Percentiles rank a stretch among this genome's conserved stretches.
These are phyloP conservation scores for Erpornis zantholeuca DNA, from an alignment of 2,113 vertebrate genomes.

Conservation along the genomic window DNA sequence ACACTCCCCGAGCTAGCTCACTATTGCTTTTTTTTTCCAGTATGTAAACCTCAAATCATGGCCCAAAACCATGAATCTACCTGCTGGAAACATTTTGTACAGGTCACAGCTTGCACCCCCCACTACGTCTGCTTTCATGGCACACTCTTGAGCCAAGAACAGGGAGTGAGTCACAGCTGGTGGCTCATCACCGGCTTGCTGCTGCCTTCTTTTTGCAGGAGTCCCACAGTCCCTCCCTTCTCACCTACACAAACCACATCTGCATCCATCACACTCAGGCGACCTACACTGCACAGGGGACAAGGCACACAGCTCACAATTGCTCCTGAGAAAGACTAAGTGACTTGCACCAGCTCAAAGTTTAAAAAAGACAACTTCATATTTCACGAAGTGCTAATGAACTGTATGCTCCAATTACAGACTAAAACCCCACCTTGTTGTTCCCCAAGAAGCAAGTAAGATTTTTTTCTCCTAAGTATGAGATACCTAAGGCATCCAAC, in stretches of 20 bases:
- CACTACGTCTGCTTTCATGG: not conserved
- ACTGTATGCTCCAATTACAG: not conserved
- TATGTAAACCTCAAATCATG: not conserved
- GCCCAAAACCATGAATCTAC: not conserved
- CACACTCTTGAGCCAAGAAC: not conserved
- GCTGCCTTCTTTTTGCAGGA: not conserved
- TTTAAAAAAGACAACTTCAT: not conserved
- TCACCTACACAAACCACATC: not conserved
- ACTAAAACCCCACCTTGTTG: not conserved
- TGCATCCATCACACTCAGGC: not conserved
- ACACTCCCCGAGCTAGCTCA: not conserved
- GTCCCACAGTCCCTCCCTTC: not conserved
- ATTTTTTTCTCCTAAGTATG: not conserved
- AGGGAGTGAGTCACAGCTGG: not conserved
- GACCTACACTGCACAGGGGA: rapidly evolving
- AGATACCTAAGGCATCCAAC: not conserved
- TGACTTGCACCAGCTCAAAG: not conserved
- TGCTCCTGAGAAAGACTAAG: not conserved
- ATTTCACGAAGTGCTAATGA: not conserved
- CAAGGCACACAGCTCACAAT: not conserved
- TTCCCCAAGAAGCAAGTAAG: not conserved
- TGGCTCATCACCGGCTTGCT: not conserved
- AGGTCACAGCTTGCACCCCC: not conserved
- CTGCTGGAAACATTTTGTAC: not conserved
- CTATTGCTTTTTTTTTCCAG: not conserved